Percentiles rank a stretch among this genome's conserved stretches.
These are phyloP conservation scores for Nestor notabilis DNA, from an alignment of 2,113 vertebrate genomes.

Conservation along the genomic window DNA sequence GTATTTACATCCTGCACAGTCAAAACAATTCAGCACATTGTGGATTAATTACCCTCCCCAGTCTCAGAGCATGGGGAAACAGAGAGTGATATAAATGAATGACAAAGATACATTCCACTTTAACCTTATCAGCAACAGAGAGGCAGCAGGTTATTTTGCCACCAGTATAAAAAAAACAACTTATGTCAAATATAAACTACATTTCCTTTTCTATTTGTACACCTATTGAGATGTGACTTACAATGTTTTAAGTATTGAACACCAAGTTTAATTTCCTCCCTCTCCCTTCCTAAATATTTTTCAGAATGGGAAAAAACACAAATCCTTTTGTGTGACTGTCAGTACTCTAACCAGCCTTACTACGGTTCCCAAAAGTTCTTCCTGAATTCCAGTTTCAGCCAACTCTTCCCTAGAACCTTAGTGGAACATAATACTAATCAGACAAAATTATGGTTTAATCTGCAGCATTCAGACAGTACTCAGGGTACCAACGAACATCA, in stretches of 20 bases:
- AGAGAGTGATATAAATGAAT: rapidly evolving
- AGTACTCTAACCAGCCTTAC: neutral
- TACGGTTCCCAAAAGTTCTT: neutral
- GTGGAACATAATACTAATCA: neutral
- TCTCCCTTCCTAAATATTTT: neutral
- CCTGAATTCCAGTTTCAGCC: neutral
- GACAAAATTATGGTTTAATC: neutral
- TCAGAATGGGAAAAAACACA: neutral
- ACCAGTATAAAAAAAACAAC: neutral
- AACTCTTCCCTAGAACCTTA: neutral
- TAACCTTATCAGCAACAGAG: neutral
- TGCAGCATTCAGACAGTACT: neutral
- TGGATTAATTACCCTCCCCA: neutral
- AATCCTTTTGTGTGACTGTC: neutral
- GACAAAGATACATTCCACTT: neutral
- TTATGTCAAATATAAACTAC: neutral
- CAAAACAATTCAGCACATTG: neutral
- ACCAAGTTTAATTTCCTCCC: neutral
- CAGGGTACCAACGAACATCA: neutral
- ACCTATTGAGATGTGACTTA: neutral
- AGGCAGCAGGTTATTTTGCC: neutral
- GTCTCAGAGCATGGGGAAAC: neutral
- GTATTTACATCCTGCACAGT: rapidly evolving
- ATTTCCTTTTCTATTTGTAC: neutral
- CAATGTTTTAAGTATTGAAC: neutral